Conservation (phyloP, 2,797 vertebrate species). For the Anabacerthia variegaticeps region DNA sequence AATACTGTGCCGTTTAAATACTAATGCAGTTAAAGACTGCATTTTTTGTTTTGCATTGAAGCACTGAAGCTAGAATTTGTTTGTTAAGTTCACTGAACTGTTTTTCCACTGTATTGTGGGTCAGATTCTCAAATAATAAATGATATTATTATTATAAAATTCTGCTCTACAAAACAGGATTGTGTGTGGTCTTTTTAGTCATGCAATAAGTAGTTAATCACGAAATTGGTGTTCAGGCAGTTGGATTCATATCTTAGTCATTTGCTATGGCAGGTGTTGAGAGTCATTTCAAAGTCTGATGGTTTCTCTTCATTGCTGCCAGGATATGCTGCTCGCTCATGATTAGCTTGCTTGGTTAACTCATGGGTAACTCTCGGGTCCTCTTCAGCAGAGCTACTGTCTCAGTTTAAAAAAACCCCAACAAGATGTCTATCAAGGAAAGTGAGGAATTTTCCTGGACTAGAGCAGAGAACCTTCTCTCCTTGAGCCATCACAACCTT, state of each 20-base stretch:
- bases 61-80: not conserved
- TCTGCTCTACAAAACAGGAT: not conserved
- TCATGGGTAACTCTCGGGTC: too few species aligned
- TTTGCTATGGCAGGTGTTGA: not conserved
- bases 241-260: not conserved
- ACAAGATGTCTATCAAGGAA: too few species aligned
- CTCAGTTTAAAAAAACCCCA: too few species aligned
- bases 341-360: too few species aligned
- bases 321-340: not conserved
- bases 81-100: not conserved
- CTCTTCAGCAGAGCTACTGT: too few species aligned
- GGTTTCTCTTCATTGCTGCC: not conserved
- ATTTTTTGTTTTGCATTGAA: not conserved
- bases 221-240: not conserved
- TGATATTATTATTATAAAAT: not conserved
- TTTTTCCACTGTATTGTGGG: not conserved
- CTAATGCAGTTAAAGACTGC: not conserved
- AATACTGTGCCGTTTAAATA: too few species aligned
- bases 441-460: too few species aligned
- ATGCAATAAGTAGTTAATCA: accelerated
- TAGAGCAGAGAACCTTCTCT: too few species aligned
- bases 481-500: too few species aligned
- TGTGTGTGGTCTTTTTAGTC: not conserved
- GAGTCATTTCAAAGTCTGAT: not conserved
- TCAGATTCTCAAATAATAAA: not conserved